phyloP scores from a whole-genome alignment of 2,888 invertebrate species.

The Orchesellides sinensis region DNA sequence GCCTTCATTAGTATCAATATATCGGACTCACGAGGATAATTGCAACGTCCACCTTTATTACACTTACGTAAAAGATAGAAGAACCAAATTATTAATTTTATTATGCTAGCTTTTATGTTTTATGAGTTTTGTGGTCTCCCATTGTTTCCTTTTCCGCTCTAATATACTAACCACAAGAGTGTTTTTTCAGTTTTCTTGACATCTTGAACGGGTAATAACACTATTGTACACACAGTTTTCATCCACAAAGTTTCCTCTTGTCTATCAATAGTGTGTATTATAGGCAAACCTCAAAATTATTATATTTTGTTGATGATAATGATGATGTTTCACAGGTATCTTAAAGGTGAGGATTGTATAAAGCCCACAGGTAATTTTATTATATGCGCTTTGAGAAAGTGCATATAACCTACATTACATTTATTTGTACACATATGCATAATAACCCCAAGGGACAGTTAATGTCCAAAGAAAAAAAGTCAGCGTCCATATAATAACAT shows the following conservation, averaged over 20 bases:
- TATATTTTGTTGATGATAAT: background rate
- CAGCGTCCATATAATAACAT: slow-evolving; percentile 24
- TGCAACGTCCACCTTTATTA: slow-evolving; percentile 39
- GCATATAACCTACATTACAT: background rate
- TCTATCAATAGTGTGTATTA: slow-evolving; percentile 15
- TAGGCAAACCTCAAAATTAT: slow-evolving; percentile 21
- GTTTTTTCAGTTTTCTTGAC: background rate
- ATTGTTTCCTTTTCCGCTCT: slow-evolving; percentile 57
- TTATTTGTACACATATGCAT: background rate
- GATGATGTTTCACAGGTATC: background rate
- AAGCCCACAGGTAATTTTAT: background rate
- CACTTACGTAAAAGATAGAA: slow-evolving; percentile 12
- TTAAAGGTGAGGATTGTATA: background rate
- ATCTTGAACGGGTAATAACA: slow-evolving; percentile 2
- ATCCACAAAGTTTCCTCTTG: background rate
- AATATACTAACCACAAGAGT: background rate
- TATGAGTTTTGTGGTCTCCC: slow-evolving; percentile 55
- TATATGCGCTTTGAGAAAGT: background rate
- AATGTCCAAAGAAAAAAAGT: slow-evolving; percentile 8
- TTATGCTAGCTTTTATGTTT: slow-evolving; percentile 46
- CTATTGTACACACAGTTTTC: background rate
- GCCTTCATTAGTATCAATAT: too few species aligned
- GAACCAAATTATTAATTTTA: slow-evolving; percentile 61
- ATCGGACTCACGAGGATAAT: slow-evolving; percentile 9
- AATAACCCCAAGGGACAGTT: slow-evolving; percentile 37